Conservation (phyloP, 2,797 vertebrate genomes). For the Coreius guichenoti region DNA sequence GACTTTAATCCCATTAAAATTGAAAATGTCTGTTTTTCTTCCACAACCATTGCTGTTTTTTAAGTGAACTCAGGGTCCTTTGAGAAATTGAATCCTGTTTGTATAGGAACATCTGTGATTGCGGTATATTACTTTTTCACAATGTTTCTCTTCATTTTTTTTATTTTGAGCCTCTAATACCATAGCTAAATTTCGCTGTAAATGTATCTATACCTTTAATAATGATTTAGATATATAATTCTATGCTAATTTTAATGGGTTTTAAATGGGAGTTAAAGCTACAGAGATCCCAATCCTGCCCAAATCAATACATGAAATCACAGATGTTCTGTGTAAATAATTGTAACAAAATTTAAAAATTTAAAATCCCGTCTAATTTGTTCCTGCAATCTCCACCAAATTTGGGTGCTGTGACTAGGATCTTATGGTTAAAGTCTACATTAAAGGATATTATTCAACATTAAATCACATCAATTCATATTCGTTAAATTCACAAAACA, state of each 20-base stretch:
- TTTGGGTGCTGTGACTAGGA: neutral
- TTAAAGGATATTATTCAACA: neutral
- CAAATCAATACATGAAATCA: neutral
- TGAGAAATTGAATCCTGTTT: neutral
- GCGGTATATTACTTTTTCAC: neutral
- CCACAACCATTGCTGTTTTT: neutral
- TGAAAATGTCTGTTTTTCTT: conserved; percentile 20
- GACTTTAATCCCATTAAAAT: conserved; percentile 14
- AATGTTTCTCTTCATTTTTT: neutral
- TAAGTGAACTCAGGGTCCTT: neutral
- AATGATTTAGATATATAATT: neutral
- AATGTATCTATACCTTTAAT: too few relatives aligned
- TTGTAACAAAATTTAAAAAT: neutral
- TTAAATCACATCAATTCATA: neutral
- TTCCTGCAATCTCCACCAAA: neutral
- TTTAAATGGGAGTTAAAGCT: neutral
- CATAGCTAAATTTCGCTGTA: neutral
- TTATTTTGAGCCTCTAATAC: neutral
- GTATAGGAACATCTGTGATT: neutral
- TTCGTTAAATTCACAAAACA: neutral
- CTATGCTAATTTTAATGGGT: neutral
- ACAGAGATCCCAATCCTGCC: neutral
- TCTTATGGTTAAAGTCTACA: neutral
- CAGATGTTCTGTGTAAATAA: neutral
- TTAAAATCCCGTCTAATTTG: neutral